Evolutionary conservation across 2,797 vertebrate genomes (phyloP).

Genomic region (Anolis apletophallus): DNA sequence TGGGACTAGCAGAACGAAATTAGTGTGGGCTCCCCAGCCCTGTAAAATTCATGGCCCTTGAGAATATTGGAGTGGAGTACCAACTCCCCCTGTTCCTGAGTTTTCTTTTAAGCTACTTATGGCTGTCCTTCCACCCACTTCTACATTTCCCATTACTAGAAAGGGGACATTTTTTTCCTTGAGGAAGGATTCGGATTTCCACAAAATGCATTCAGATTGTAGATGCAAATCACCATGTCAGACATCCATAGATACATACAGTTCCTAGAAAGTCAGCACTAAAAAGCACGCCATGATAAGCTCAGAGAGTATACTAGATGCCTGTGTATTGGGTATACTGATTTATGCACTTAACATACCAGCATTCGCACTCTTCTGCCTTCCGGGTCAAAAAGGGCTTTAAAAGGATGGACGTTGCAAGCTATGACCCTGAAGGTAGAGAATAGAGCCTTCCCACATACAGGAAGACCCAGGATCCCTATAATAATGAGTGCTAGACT

Average conservation of each 20-base stretch:
- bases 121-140: not conserved
- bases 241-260: not conserved
- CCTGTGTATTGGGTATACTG: not conserved
- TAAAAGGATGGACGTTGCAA: no score
- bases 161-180: not conserved
- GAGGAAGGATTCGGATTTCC: not conserved
- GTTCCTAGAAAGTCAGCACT: not conserved
- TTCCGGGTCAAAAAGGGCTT: no score
- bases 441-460: no score
- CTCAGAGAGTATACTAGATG: not conserved
- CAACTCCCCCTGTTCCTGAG: fast-evolving
- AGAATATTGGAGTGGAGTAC: not conserved
- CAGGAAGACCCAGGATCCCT: no score
- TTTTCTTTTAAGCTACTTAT: not conserved
- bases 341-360: not conserved
- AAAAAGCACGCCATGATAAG: not conserved
- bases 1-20: not conserved
- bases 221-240: not conserved
- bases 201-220: not conserved
- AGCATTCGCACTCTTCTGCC: no score
- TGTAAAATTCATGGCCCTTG: fast-evolving
- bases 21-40: fast-evolving
- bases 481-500: no score
- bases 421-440: no score
- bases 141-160: not conserved